Conservation (phyloP, 2,888 invertebrate genomes). For the Caenorhabditis panamensis region DNA sequence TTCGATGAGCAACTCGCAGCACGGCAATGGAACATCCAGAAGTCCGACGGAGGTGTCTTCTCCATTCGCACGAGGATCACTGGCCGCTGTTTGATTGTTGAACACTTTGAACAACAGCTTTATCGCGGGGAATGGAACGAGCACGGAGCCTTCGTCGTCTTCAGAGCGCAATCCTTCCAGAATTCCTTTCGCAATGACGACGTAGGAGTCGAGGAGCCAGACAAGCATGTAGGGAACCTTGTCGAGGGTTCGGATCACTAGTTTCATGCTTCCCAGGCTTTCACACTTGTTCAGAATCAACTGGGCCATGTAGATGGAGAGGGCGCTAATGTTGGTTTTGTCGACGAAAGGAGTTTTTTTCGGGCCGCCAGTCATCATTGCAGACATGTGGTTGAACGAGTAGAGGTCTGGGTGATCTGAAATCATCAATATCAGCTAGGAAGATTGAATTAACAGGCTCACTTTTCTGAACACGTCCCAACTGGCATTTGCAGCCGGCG, state of each 20-base stretch:
- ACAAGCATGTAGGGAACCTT: conserved; percentile 61
- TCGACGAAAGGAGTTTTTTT: conserved; percentile 46
- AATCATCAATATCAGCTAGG: no score
- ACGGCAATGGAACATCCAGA: conserved; percentile 70
- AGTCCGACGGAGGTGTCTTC: conserved; percentile 77
- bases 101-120: conserved; percentile 79
- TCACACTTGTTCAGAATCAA: conserved; percentile 74
- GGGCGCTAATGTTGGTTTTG: conserved; percentile 55
- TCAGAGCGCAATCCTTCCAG: conserved; percentile 35
- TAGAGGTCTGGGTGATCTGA: conserved; percentile 57
- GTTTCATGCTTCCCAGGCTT: conserved; percentile 72
- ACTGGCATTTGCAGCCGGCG: conserved; percentile 61
- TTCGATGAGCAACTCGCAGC: conserved; percentile 68
- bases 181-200: conserved; percentile 56
- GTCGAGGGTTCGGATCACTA: conserved; percentile 66
- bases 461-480: conserved; percentile 64
- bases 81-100: conserved; percentile 70
- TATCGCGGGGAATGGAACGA: conserved; percentile 73
- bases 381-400: conserved; percentile 51
- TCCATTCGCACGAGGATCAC: conserved; percentile 79
- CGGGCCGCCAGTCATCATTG: conserved; percentile 31
- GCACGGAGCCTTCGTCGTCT: conserved; percentile 45
- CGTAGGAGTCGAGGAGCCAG: conserved; percentile 79
- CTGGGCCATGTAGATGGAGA: conserved; percentile 74
- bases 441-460: no score